Conservation (phyloP, 2,113 vertebrate genomes). For the Oncorhynchus mykiss region DNA sequence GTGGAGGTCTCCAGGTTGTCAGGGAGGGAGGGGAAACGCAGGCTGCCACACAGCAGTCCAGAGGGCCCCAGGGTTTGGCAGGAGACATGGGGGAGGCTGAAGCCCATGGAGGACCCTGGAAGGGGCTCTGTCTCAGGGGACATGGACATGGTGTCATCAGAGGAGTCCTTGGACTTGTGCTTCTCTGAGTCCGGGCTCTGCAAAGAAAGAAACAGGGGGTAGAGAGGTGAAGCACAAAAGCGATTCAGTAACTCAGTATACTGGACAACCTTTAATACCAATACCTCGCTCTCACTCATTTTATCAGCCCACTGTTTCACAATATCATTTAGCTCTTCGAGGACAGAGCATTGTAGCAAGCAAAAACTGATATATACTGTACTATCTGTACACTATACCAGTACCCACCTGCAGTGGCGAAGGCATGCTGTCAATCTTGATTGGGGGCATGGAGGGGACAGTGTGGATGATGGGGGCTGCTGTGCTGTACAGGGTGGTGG, state of each 20-base stretch:
- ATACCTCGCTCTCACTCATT: too few relatives aligned
- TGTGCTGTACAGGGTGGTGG: constrained; percentile 72
- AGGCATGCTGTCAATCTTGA: constrained; percentile 48
- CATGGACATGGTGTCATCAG: constrained; percentile 69
- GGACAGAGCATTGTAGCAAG: too few relatives aligned
- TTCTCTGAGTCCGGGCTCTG: constrained; percentile 79
- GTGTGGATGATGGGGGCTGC: constrained; percentile 63
- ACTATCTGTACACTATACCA: neutral
- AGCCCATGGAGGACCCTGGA: constrained; percentile 20
- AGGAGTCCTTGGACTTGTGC: constrained; percentile 74
- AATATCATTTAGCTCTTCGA: too few relatives aligned
- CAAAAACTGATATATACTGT: too few relatives aligned
- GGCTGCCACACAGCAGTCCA: constrained; percentile 71
- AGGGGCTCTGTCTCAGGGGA: constrained; percentile 67
- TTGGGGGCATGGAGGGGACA: constrained; percentile 29
- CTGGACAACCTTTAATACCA: too few relatives aligned
- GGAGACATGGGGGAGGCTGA: constrained; percentile 14
- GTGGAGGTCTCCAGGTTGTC: constrained; percentile 79
- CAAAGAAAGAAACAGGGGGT: neutral
- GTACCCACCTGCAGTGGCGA: constrained; percentile 73
- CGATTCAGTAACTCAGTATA: neutral
- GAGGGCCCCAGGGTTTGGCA: constrained; percentile 47
- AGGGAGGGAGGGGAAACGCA: constrained; percentile 87
- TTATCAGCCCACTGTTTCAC: neutral
- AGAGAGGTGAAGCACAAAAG: neutral